These are phyloP conservation scores for Merluccius polli DNA, from an alignment of 2,797 vertebrate genomes.

Conservation along the genomic window DNA sequence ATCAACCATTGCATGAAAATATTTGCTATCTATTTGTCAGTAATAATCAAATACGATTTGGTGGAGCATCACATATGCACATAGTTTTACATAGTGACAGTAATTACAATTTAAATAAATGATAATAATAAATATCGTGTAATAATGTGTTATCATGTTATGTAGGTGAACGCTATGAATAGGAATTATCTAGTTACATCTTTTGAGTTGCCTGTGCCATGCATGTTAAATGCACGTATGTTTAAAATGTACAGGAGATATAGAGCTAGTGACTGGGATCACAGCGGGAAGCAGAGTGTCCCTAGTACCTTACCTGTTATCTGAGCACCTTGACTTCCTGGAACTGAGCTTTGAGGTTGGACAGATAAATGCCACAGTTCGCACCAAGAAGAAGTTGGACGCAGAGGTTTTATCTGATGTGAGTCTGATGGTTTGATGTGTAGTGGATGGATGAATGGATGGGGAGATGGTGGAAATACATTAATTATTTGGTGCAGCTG, in stretches of 20 bases:
- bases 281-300: neutral
- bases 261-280: slow-evolving; percentile 64
- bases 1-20: neutral
- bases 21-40: neutral
- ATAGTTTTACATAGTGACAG: neutral
- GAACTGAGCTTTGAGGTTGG: slow-evolving; percentile 35
- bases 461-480: neutral
- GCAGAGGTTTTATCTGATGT: slow-evolving; percentile 33
- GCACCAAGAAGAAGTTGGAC: slow-evolving; percentile 52
- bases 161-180: neutral
- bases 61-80: neutral
- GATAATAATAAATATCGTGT: neutral
- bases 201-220: neutral
- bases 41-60: neutral
- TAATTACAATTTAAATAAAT: neutral
- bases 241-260: slow-evolving; percentile 56
- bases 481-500: neutral
- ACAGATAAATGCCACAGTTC: slow-evolving; percentile 32
- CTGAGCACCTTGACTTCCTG: slow-evolving; percentile 30
- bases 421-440: slow-evolving; percentile 2
- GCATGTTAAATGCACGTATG: neutral
- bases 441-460: neutral
- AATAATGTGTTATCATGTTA: too few relatives aligned
- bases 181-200: too few relatives aligned
- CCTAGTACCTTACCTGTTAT: neutral